Percentiles rank a stretch among this genome's conserved stretches.
These are phyloP conservation scores for Chironomus riparius DNA, from an alignment of 2,888 invertebrate genomes.

Conservation along the genomic window DNA sequence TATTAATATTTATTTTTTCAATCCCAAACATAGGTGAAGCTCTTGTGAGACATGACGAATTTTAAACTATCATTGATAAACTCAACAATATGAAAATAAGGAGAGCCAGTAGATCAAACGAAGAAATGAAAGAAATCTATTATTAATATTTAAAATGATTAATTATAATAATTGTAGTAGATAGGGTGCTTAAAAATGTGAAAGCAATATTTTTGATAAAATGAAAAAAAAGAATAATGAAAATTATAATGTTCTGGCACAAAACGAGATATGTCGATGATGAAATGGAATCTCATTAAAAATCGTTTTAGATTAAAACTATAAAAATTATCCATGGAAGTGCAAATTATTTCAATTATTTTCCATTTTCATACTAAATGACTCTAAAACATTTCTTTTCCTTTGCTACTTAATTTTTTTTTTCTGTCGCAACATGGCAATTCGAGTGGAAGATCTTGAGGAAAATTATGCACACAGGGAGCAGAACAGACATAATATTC, in stretches of 20 bases:
- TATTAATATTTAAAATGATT: neutral
- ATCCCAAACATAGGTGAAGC: neutral
- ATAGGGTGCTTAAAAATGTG: conserved; percentile 2
- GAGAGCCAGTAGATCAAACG: neutral
- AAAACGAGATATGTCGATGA: neutral
- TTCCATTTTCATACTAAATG: neutral
- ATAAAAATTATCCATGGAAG: too few relatives aligned
- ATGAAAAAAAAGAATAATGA: neutral
- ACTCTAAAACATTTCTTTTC: neutral
- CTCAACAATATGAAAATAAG: neutral
- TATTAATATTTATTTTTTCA: neutral
- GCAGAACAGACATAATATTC: neutral
- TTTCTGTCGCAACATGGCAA: too few relatives aligned
- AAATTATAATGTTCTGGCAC: neutral
- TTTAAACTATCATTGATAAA: neutral
- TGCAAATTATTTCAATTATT: neutral
- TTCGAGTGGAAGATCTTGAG: neutral
- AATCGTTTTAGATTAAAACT: too few relatives aligned
- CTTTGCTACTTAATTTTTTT: neutral
- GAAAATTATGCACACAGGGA: neutral
- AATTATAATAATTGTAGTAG: neutral
- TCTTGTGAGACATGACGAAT: conserved; percentile 17
- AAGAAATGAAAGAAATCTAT: neutral
- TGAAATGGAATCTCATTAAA: too few relatives aligned
- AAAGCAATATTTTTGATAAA: conserved; percentile 21